Conservation (phyloP, 2,113 vertebrate species). For the Prolemur simus region DNA sequence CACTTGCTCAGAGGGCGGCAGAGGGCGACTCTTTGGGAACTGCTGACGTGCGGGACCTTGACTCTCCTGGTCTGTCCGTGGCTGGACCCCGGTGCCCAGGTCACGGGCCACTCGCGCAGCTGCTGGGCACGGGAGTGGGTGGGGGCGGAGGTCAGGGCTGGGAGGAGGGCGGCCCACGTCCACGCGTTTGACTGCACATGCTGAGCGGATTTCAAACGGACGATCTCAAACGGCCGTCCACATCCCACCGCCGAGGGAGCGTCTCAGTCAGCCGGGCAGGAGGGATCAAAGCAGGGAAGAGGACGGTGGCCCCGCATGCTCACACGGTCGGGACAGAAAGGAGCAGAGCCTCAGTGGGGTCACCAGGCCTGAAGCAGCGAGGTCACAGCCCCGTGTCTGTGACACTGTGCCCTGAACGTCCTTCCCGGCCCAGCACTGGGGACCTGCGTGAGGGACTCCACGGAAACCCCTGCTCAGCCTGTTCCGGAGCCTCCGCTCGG, state of each 20-base stretch:
- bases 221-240: not conserved
- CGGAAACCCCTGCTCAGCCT: accelerated
- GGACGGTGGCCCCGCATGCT: not conserved
- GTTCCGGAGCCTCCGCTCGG: accelerated
- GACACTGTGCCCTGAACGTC: not conserved
- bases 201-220: not conserved
- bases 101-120: accelerated
- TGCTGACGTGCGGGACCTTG: accelerated
- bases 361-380: too few species aligned
- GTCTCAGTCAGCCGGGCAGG: not conserved
- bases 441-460: not conserved
- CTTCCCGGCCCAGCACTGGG: not conserved
- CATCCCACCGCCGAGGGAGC: not conserved
- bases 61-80: not conserved
- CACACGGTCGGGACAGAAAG: not conserved
- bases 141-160: accelerated
- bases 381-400: too few species aligned
- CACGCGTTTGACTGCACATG: not conserved
- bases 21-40: accelerated
- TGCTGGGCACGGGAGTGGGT: accelerated
- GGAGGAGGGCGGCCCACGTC: not conserved
- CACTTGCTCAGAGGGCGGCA: not conserved
- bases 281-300: not conserved
- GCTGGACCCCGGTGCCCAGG: not conserved
- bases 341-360: too few species aligned